phyloP scores from a whole-genome alignment of 2,797 vertebrate genomes.

The Molossus alvarezi region DNA sequence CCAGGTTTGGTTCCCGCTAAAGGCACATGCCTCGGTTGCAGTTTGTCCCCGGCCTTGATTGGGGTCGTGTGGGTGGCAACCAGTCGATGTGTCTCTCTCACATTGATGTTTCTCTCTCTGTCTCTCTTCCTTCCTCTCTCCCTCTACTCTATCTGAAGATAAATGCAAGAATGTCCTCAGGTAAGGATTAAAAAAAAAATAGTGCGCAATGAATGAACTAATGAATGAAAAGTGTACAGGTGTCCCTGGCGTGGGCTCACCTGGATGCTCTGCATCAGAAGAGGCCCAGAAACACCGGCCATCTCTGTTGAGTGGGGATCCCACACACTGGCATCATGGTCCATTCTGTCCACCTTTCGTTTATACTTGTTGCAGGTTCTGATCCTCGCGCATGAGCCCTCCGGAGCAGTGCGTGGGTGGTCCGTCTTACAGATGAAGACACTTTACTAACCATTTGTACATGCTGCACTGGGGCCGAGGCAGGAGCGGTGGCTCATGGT shows the following conservation, averaged over 20 bases:
- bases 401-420: not conserved
- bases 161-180: too few relatives aligned
- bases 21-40: too few relatives aligned
- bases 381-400: not conserved
- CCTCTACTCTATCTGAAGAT: too few relatives aligned
- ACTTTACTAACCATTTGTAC: not conserved
- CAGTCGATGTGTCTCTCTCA: too few relatives aligned
- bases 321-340: rapidly evolving
- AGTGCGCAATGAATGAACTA: not conserved
- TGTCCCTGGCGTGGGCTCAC: rapidly evolving
- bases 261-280: not conserved
- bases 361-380: not conserved
- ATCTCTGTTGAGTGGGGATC: not conserved
- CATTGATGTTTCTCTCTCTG: too few relatives aligned
- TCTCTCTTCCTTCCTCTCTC: too few relatives aligned
- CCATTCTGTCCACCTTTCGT: not conserved
- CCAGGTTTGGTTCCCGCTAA: too few relatives aligned
- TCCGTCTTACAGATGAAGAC: not conserved
- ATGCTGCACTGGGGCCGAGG: not conserved
- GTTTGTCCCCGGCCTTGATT: too few relatives aligned
- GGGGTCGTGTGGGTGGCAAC: too few relatives aligned
- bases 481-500: too few relatives aligned
- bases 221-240: not conserved
- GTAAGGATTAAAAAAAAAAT: too few relatives aligned
- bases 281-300: not conserved